Conservation (phyloP, 2,888 invertebrate genomes). For the Machimus rusticus region DNA sequence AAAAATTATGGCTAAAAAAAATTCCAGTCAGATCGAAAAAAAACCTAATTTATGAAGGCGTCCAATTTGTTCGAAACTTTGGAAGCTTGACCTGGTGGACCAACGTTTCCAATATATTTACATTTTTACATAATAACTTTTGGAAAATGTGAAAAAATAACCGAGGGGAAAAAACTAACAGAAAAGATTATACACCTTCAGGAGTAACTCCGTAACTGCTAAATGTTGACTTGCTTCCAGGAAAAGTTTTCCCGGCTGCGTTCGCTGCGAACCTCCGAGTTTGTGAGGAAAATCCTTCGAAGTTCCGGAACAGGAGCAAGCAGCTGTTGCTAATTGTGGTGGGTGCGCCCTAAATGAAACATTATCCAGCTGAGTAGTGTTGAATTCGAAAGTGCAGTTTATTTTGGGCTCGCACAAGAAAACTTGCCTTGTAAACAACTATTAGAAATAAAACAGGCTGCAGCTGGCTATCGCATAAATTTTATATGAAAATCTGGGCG, state of each 20-base stretch:
- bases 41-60: not conserved
- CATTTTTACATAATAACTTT: not conserved
- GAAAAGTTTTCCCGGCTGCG: not conserved
- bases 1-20: not conserved
- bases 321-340: constrained; percentile 17
- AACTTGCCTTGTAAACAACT: constrained; percentile 22
- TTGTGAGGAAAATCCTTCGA: not conserved
- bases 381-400: constrained; percentile 8
- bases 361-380: not conserved
- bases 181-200: not conserved
- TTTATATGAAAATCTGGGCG: not conserved
- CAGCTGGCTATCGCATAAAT: constrained; percentile 6
- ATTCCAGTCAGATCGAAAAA: not conserved
- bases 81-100: not conserved
- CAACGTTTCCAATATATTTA: not conserved
- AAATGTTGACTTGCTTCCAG: not conserved
- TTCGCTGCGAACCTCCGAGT: not conserved
- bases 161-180: not conserved
- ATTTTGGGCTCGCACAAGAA: constrained; percentile 13
- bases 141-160: not conserved
- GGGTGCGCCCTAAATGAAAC: not conserved
- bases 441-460: constrained; percentile 13
- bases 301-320: not conserved
- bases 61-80: not conserved
- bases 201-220: not conserved